Base-by-base conservation (phyloP, 2,888 invertebrate genomes). In the Lepidochrysops patricia region DNA sequence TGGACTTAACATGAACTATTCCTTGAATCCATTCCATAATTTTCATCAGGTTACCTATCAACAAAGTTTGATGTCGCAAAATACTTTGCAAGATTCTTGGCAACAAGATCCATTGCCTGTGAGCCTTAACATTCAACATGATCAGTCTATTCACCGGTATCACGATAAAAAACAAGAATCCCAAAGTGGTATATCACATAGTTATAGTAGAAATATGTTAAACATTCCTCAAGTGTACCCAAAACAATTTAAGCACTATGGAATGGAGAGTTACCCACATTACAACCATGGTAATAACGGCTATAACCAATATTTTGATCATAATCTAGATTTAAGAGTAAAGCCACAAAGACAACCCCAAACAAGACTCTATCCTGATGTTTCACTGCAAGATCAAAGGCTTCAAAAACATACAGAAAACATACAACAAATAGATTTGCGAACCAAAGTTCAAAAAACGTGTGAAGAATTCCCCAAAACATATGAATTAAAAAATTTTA, bases 41-140 rank as follows among this genome's bases (percentile, higher is more conserved):
- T 81, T 76, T 64, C 74, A 76, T 48, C 72, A 72, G n/a, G 61
- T 73, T 13, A 72, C 73, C 0, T 75, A 73, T 23, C 75, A 74
- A 60, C 68, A 72, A 3, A 67, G 65, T 4, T 79, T 71, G 61
- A 65, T 72, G 58, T 63, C 69, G 13, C 75, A 76, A 60, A 77
- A 68, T 60, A 35, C 72, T 5, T 56, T 70, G 9, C 74, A 72
- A 32, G 73, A 77, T 50, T 67, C 67, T 34, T 76, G 76, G 73
- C 74, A 74, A 43, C 80, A 74, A 54, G 71, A 75, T 67, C 71
- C 77, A 67, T 65, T 77, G 34, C 82, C 83, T n/a, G 74, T 80
- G 73, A 76, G 77, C 67, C 68, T 80, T 52, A 80, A 80, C 60
- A 66, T 72, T 52, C 78, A 78, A 57, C 69, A 64, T n/a, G 73